Conservation (phyloP, 2,888 invertebrate species). For the Sisyra terminalis region DNA sequence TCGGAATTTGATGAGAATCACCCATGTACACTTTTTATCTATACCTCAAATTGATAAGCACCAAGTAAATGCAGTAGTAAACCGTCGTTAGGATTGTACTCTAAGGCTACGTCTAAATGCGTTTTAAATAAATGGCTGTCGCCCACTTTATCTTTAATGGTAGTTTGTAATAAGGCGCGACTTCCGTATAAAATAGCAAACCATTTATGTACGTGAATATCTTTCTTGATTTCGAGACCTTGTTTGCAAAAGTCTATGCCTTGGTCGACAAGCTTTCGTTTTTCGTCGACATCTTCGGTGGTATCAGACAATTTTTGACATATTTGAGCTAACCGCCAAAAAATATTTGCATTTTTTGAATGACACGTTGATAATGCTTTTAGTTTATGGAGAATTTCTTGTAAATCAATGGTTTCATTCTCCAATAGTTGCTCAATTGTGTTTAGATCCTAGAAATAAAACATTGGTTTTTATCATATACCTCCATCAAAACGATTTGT, state of each 20-base stretch:
- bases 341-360: conserved; percentile 20
- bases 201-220: conserved; percentile 54
- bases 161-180: conserved; percentile 37
- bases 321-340: conserved; percentile 24
- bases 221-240: conserved; percentile 31
- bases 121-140: conserved; percentile 48
- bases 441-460: no score
- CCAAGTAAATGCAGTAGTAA: conserved; percentile 50
- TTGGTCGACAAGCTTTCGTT: conserved; percentile 18
- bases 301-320: conserved; percentile 18
- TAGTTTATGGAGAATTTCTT: conserved; percentile 17
- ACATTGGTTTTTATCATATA: no score
- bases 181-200: conserved; percentile 49
- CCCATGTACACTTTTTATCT: no score
- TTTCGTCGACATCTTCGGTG: conserved; percentile 14
- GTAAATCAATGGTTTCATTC: conserved; percentile 14
- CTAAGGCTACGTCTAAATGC: conserved; percentile 47
- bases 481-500: no score
- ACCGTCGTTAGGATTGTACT: conserved; percentile 40
- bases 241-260: conserved; percentile 33
- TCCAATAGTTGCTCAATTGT: conserved; percentile 20
- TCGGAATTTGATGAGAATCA: no score
- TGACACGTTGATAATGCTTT: conserved; percentile 19
- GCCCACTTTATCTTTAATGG: conserved; percentile 41
- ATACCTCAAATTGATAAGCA: conserved; percentile 43